These are phyloP conservation scores for Agrilus cyanescens DNA, from an alignment of 2,888 invertebrate species.

Conservation along the genomic window DNA sequence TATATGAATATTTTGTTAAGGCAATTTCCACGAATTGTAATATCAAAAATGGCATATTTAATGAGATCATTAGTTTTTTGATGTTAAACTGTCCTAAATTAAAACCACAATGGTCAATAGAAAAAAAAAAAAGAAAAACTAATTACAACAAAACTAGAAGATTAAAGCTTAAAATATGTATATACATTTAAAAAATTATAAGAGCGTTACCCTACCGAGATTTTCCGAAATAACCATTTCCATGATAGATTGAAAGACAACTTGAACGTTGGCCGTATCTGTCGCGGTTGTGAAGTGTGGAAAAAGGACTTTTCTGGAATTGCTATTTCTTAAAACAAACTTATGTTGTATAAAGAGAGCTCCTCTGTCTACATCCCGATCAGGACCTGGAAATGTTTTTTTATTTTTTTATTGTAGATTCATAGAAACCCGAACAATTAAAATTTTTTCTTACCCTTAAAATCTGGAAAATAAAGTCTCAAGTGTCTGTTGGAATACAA, in stretches of 20 bases:
- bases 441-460: constrained; percentile 32
- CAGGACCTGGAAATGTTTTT: constrained; percentile 37
- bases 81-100: too few relatives aligned
- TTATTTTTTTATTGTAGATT: constrained; percentile 2
- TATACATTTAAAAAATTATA: constrained; percentile 24
- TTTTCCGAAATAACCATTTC: constrained; percentile 53
- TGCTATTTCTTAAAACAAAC: constrained; percentile 44
- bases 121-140: too few relatives aligned
- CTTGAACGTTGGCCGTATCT: constrained; percentile 53
- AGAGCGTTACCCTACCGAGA: constrained; percentile 43
- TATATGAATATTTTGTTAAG: too few relatives aligned
- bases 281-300: constrained; percentile 57
- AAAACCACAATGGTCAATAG: too few relatives aligned
- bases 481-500: constrained; percentile 49
- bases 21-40: too few relatives aligned
- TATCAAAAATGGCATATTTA: too few relatives aligned
- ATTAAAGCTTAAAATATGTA: too few relatives aligned
- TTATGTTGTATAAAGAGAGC: constrained; percentile 51
- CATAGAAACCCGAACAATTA: not conserved
- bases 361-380: constrained; percentile 49
- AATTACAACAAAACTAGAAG: too few relatives aligned
- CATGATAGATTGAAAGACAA: constrained; percentile 54
- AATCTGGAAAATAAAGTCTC: constrained; percentile 47
- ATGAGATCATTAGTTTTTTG: too few relatives aligned
- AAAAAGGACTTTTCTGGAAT: constrained; percentile 46